Evolutionary conservation across 2,888 invertebrate genomes (phyloP).

Genomic region (Colostygia pectinataria): DNA sequence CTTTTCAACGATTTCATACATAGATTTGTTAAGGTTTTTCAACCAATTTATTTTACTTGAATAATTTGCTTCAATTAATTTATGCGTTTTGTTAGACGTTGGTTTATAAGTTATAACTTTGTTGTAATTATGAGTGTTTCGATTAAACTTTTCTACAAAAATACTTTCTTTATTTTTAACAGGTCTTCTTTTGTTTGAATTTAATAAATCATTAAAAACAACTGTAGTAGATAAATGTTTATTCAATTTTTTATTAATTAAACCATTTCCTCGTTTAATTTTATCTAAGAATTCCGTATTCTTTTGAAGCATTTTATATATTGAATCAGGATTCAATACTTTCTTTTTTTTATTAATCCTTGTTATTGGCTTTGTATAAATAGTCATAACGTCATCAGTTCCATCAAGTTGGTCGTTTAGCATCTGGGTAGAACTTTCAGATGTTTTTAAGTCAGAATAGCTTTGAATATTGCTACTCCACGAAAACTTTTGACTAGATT

Average conservation of each 20-base stretch:
- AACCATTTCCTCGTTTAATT: too few species aligned
- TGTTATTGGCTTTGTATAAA: background rate
- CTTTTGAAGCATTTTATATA: conserved; percentile 14
- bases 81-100: background rate
- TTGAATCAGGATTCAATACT: conserved; percentile 1
- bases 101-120: background rate
- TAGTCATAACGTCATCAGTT: background rate
- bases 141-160: background rate
- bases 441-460: background rate
- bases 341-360: conserved; percentile 8
- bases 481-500: background rate
- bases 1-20: conserved; percentile 14
- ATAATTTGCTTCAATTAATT: background rate
- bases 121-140: background rate
- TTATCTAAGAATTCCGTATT: too few species aligned
- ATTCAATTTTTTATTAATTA: conserved; percentile 35
- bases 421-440: background rate
- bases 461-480: background rate
- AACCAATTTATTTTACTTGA: background rate
- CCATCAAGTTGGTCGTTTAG: background rate
- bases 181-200: conserved; percentile 33
- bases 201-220: conserved; percentile 18
- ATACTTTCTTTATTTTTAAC: conserved; percentile 36
- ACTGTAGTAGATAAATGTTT: conserved; percentile 29
- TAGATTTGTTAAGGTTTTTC: conserved; percentile 4